These are phyloP conservation scores for Solea senegalensis DNA, from an alignment of 2,113 vertebrate species.

Conservation along the genomic window DNA sequence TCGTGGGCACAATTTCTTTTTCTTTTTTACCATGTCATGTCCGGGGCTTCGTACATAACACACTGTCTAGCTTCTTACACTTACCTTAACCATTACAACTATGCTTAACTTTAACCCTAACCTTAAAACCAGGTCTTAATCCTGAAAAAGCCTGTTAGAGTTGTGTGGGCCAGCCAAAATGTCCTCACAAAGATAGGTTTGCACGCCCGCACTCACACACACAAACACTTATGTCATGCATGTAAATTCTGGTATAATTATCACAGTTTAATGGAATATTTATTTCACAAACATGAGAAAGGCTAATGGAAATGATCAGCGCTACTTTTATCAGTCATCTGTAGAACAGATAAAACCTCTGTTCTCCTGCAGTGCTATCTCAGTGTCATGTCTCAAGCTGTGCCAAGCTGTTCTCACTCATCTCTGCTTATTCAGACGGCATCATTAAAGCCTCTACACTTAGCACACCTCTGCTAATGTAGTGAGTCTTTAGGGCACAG, in stretches of 20 bases:
- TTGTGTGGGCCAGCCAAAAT: too few relatives aligned
- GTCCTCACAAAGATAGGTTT: too few relatives aligned
- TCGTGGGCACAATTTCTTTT: too few relatives aligned
- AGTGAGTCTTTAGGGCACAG: not conserved
- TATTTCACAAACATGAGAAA: not conserved
- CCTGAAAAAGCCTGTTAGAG: too few relatives aligned
- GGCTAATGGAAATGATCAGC: not conserved
- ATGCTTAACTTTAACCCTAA: too few relatives aligned
- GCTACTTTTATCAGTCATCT: not conserved
- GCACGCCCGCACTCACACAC: too few relatives aligned
- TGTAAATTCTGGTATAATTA: not conserved
- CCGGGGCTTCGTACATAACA: too few relatives aligned
- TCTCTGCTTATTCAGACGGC: not conserved
- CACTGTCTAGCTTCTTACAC: too few relatives aligned
- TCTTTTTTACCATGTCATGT: too few relatives aligned
- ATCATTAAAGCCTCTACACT: not conserved
- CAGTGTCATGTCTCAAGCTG: not conserved
- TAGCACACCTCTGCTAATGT: not conserved
- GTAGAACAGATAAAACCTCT: not conserved
- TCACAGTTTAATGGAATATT: not conserved
- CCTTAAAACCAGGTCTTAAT: too few relatives aligned
- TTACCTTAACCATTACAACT: too few relatives aligned
- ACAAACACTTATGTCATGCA: not conserved
- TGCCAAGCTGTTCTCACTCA: not conserved
- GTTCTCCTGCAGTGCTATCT: not conserved